Evolutionary conservation across 2,888 invertebrate species (phyloP), one percentile per base, ranked within the genome.

Genomic region (Nemotelus nigrinus): DNA sequence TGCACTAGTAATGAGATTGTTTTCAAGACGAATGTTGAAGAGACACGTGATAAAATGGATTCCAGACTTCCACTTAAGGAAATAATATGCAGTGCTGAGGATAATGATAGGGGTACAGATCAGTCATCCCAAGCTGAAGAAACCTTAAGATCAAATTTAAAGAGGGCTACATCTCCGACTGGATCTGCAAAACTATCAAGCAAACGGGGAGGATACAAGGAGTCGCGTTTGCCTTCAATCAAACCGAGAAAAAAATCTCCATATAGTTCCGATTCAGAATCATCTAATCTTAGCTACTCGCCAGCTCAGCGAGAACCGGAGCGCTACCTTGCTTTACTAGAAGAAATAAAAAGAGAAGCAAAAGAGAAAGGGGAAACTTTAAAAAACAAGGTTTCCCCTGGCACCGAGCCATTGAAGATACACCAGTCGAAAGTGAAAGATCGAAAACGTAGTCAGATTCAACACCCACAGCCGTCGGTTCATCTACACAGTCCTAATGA

Each of bases 231-330:
- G 25, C 25, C 57, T 3, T 25, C 57, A 57, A 10, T 57, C 50
- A 7, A 6, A 50, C 50, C 5, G 10, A 50, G 50, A 50, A 50
- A 60, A 60, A 60, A 6, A 25, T 25, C 60, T 10, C 39, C 60
- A 25, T 25, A 74, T 5, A 83, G 44, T 78, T 76, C 79, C 1
- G 85, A 86, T 44, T 86, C 86, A 70, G 88, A 88, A 2, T 86
- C 86, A 6, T 88, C 88, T 25, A 89, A 89, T 77, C 85, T 93
- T 71, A 93, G 92, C 82, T 93, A 93, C 82, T 93, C 93, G 0
- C 93, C 93, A 0, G 91, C 92, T 0, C 88, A 91, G 2, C 89
- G 91, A 25, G 90, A 92, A 85, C 92, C 93, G 0, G 93, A 93
- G 82, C 89, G 92, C 0, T 93, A 93, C 83, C 89, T 88, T 45